Conservation (phyloP, 2,888 invertebrate genomes). For the Galeopsomyia nigrocyanea region DNA sequence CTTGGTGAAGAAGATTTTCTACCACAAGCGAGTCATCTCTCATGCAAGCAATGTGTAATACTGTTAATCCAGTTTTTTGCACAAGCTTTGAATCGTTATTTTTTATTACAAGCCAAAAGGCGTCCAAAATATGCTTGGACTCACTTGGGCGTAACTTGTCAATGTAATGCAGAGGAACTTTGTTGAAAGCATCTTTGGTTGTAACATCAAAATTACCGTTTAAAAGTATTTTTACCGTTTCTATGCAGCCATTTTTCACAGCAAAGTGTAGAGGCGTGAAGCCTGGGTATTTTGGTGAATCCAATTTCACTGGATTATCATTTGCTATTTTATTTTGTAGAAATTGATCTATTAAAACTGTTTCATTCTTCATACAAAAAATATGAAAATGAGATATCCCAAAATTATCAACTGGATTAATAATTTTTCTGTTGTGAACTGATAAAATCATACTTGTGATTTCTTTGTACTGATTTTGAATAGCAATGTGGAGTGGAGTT, state of each 20-base stretch:
- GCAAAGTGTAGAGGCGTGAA: slow-evolving; percentile 28
- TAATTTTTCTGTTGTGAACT: not conserved
- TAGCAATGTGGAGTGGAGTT: slow-evolving; percentile 18
- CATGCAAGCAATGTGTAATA: slow-evolving; percentile 25
- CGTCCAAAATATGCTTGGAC: not conserved
- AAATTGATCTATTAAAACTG: not conserved
- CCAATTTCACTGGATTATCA: not conserved
- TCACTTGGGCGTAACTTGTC: not conserved
- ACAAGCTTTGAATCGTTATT: not conserved
- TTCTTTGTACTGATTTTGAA: not conserved
- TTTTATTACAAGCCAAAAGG: slow-evolving; percentile 1
- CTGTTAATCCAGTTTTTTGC: not conserved
- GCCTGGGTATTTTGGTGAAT: slow-evolving; percentile 1
- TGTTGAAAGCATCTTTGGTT: not conserved
- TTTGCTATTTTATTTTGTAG: not conserved
- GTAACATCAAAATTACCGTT: not conserved
- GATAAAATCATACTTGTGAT: slow-evolving; percentile 11
- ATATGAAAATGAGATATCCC: slow-evolving; percentile 27
- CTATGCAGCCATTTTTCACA: not conserved
- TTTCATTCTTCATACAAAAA: slow-evolving; percentile 15
- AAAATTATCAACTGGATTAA: not conserved
- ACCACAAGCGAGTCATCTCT: not conserved
- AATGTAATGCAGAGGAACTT: slow-evolving; percentile 18
- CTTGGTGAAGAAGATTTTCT: not conserved
- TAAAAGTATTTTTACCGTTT: slow-evolving; percentile 7